These are phyloP conservation scores for Microhierax caerulescens DNA, from an alignment of 2,797 vertebrate species.

Conservation along the genomic window DNA sequence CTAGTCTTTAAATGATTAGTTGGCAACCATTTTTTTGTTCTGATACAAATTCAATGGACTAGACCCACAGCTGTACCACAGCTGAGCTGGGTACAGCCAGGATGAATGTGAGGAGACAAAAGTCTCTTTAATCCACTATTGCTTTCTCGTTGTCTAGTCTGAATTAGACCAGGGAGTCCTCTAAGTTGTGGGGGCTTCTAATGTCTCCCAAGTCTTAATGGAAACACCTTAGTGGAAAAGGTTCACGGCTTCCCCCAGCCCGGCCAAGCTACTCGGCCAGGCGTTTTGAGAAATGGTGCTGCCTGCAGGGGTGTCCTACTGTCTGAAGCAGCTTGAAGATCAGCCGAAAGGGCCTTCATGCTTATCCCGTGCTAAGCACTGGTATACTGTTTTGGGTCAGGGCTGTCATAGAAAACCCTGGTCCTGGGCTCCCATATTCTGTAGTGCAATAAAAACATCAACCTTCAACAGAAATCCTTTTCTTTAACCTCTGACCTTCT, in stretches of 20 bases:
- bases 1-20: constrained; percentile 13
- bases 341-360: background rate
- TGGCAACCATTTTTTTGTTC: constrained; percentile 29
- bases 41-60: constrained; percentile 2
- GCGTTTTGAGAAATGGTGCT: background rate
- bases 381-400: background rate
- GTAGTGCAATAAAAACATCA: background rate
- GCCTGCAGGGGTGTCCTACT: background rate
- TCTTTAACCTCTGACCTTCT: background rate
- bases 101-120: background rate
- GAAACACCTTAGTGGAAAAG: background rate
- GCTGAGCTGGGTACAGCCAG: background rate
- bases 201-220: background rate
- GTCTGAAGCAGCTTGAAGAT: background rate
- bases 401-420: background rate
- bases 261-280: background rate
- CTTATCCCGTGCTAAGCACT: background rate
- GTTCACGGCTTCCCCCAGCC: background rate
- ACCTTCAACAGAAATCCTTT: background rate
- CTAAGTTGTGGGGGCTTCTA: background rate
- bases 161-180: background rate
- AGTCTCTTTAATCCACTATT: background rate
- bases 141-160: background rate
- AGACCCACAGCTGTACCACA: background rate
- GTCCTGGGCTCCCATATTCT: background rate